Percentiles rank a stretch among this genome's conserved stretches.
These are phyloP conservation scores for Trichogramma dendrolimi DNA, from an alignment of 2,888 invertebrate species.

Conservation along the genomic window DNA sequence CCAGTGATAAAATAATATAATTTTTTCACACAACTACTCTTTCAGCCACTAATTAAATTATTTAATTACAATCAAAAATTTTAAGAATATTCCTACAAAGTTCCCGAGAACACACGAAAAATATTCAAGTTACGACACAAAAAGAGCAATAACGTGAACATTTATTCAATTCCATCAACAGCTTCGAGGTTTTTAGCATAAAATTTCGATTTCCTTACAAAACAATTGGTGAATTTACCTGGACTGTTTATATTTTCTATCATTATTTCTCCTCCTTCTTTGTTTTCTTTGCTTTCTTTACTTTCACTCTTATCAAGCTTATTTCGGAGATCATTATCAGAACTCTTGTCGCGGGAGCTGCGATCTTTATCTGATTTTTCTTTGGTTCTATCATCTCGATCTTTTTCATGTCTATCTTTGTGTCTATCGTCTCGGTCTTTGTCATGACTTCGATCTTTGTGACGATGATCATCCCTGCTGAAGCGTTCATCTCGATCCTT, in stretches of 20 bases:
- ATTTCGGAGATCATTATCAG: conserved; percentile 14
- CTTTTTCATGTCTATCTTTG: conserved; percentile 22
- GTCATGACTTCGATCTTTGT: conserved; percentile 38
- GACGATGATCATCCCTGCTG: conserved; percentile 24
- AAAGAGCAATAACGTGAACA: too few species aligned
- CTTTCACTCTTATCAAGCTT: conserved; percentile 7
- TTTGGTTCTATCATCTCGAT: conserved; percentile 24
- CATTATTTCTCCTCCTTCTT: conserved; percentile 13
- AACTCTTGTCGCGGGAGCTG: conserved; percentile 14
- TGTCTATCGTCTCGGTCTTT: conserved; percentile 35
- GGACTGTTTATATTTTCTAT: conserved; percentile 18
- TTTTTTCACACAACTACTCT: too few species aligned
- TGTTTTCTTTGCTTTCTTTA: conserved; percentile 17
- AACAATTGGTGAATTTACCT: conserved; percentile 18
- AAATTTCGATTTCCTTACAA: background rate
- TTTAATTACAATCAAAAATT: too few species aligned
- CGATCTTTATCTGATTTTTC: conserved; percentile 18
- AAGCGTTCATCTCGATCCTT: conserved; percentile 11
- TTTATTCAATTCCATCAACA: too few species aligned
- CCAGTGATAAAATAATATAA: too few species aligned
- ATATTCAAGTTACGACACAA: too few species aligned
- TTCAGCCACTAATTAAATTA: too few species aligned
- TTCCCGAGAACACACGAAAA: too few species aligned
- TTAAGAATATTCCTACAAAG: too few species aligned
- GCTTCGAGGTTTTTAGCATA: too few species aligned